A percentile compares a stretch with the other conserved stretches of the same genome.
phyloP scores from a whole-genome alignment of 2,888 invertebrate genomes.

The Chironomus tentans region DNA sequence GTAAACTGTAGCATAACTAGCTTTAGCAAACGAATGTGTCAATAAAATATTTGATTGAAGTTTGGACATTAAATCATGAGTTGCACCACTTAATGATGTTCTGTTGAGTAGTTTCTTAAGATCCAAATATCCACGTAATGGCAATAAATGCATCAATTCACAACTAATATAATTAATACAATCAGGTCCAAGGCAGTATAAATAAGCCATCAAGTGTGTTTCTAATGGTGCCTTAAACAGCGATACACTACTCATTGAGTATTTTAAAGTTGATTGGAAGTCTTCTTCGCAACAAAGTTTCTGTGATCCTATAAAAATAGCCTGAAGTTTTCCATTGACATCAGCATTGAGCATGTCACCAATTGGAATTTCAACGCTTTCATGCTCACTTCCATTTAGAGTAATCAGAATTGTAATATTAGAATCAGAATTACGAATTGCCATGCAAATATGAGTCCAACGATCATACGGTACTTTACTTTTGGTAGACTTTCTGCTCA shows the following conservation, averaged over 20 bases:
- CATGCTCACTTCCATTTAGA: conserved; percentile 37
- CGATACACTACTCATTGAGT: conserved; percentile 38
- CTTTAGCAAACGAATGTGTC: conserved; percentile 54
- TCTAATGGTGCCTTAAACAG: conserved; percentile 36
- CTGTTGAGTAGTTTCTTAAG: conserved; percentile 33
- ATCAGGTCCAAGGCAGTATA: conserved; percentile 42
- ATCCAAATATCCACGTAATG: conserved; percentile 38
- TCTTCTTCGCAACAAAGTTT: not conserved
- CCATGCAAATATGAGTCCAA: conserved; percentile 40
- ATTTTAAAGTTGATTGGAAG: conserved; percentile 4
- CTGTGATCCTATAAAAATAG: conserved; percentile 35
- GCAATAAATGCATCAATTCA: conserved; percentile 37
- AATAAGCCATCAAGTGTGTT: conserved; percentile 37
- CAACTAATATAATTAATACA: conserved; percentile 39
- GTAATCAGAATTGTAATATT: conserved; percentile 34
- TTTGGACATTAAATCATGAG: conserved; percentile 28
- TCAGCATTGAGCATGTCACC: conserved; percentile 29
- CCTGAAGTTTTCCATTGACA: conserved; percentile 36
- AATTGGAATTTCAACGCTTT: conserved; percentile 30
- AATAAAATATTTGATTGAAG: conserved; percentile 37
- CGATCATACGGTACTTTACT: conserved; percentile 36
- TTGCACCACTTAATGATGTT: conserved; percentile 33
- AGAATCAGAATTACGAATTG: conserved; percentile 34
- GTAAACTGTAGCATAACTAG: conserved; percentile 44
- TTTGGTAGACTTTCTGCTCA: conserved; percentile 33